Evolutionary conservation across 2,113 vertebrate genomes (phyloP).

Genomic region (Sapajus apella): DNA sequence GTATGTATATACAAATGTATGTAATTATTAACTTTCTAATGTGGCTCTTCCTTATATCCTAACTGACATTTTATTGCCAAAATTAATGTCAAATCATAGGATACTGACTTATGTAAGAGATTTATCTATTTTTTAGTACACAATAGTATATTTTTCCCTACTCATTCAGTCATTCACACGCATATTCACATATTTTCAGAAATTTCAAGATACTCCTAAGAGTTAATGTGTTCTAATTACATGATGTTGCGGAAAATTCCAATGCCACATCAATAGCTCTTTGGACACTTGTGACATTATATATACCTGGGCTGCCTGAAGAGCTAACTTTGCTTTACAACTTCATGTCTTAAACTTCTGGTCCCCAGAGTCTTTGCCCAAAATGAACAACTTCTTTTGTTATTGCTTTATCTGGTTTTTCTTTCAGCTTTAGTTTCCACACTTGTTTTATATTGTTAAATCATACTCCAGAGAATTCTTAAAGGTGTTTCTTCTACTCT

Average conservation of each 20-base stretch:
- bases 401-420: slow-evolving; percentile 1
- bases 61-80: neutral
- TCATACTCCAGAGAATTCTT: slow-evolving; percentile 9
- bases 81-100: neutral
- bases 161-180: neutral
- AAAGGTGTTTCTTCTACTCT: neutral
- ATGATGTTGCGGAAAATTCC: neutral
- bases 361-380: neutral
- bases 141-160: neutral
- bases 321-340: neutral
- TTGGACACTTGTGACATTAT: neutral
- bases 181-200: neutral
- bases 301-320: neutral
- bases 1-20: neutral
- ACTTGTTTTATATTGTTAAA: slow-evolving; percentile 18
- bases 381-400: neutral
- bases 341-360: neutral
- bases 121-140: neutral
- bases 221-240: neutral
- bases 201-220: neutral
- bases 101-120: neutral
- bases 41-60: neutral
- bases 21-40: neutral
- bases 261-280: neutral
- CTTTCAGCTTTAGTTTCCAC: neutral